Evolutionary conservation across 2,888 invertebrate genomes (phyloP), one percentile per base, ranked within the genome.

Genomic region (Apamea epomidion): DNA sequence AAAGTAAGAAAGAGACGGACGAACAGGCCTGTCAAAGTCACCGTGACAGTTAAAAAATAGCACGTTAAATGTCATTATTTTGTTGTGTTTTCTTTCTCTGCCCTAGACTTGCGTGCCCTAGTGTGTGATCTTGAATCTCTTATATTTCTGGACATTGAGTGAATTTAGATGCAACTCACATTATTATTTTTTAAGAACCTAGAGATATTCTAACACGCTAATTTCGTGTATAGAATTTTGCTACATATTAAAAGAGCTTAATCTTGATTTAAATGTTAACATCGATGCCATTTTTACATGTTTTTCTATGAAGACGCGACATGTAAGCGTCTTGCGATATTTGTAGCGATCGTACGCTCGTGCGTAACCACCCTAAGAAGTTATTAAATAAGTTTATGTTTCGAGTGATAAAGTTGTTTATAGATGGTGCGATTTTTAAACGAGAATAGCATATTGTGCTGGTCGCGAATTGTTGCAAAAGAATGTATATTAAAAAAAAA

Each of bases 201-300:
- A 73, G 77, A 87, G 71, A 78, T 84, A 86, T 87, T 85, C 81
- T 70, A 83, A 76, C 75, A 81, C 69, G 45, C 77, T 73, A 76
- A 78, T 76, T 84, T 81, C 6, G 58, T 85, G 73, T 89, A 83
- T 80, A 82, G 78, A 87, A 83, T 60, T 82, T 85, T 81, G 85
- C 86, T 86, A 80, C 76, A 87, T 84, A 72, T 78, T 82, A 79
- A 83, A 87, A 80, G 90, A 91, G 89, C 91, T 90, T 90, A 85
- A 64, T 85, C 54, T 88, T 87, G 81, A 85, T 91, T 90, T 86
- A 77, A 78, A 80, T 80, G 6, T 70, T 74, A 84, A 83, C 70
- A 80, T 76, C 69, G 85, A 89, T 90, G 89, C 89, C 89, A 90
- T 90, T 89, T 86, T 82, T 80, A 76, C 32, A 76, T 76, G 76